Evolutionary conservation across 2,113 vertebrate genomes (phyloP).

Genomic region (Dascyllus trimaculatus): DNA sequence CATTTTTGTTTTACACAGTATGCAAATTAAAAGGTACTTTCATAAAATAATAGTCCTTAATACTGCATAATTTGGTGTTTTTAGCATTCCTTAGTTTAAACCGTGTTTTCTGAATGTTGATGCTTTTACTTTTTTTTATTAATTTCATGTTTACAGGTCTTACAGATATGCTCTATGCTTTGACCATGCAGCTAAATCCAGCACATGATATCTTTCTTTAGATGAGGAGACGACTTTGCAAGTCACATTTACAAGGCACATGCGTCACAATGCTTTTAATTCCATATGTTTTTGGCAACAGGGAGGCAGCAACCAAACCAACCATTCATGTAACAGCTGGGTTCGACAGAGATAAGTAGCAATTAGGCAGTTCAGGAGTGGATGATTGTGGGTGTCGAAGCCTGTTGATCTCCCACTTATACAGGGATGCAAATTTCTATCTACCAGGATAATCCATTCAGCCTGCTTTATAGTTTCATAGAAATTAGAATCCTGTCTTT

Average conservation of each 20-base stretch:
- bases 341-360: slow-evolving; percentile 7
- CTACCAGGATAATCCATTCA: background rate
- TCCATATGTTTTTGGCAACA: slow-evolving; percentile 19
- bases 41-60: no score
- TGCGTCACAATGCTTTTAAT: background rate
- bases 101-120: no score
- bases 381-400: background rate
- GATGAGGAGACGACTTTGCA: background rate
- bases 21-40: no score
- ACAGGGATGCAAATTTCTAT: slow-evolving; percentile 15
- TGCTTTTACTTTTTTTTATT: no score
- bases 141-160: no score
- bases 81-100: no score
- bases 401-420: background rate
- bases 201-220: no score
- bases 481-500: background rate
- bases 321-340: slow-evolving; percentile 16
- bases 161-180: no score
- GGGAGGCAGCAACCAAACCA: background rate
- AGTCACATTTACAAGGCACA: background rate
- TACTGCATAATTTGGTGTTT: no score
- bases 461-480: background rate
- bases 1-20: no score
- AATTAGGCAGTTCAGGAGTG: background rate
- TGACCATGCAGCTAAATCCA: no score